Percentiles rank a stretch among this genome's conserved stretches.
Conservation (phyloP, 2,797 vertebrate species). For the Ctenopoma multispine region DNA sequence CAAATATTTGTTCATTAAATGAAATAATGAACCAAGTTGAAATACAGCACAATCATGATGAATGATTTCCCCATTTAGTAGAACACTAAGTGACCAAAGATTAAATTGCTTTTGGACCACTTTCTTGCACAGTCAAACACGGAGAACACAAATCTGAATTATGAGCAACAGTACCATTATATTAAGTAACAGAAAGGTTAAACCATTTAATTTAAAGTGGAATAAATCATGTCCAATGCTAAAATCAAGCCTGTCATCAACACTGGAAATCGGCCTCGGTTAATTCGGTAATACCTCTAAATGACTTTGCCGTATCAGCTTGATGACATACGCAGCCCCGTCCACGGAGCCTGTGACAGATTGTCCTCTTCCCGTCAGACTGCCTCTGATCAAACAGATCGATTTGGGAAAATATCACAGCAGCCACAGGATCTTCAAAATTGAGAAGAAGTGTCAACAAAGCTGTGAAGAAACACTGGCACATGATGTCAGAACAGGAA, state of each 20-base stretch:
- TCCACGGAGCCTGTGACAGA: conserved; percentile 58
- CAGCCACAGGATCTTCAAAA: conserved; percentile 64
- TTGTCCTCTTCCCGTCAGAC: conserved; percentile 58
- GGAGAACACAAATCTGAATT: conserved; percentile 72
- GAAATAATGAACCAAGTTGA: conserved; percentile 69
- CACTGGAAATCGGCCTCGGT: conserved; percentile 53
- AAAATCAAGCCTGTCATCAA: conserved; percentile 60
- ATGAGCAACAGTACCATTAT: conserved; percentile 75
- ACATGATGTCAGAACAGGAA: conserved; percentile 53
- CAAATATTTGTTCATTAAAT: conserved; percentile 78
- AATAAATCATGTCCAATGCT: conserved; percentile 63
- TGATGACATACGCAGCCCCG: conserved; percentile 31
- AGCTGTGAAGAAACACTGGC: conserved; percentile 65
- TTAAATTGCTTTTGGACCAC: conserved; percentile 72
- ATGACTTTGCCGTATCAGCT: conserved; percentile 46
- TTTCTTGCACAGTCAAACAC: conserved; percentile 58
- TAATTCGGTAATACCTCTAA: conserved; percentile 71
- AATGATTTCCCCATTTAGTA: conserved; percentile 69
- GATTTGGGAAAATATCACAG: conserved; percentile 70
- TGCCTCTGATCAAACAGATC: conserved; percentile 79
- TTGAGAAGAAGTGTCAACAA: conserved; percentile 74
- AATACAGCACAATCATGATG: conserved; percentile 62
- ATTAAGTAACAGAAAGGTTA: conserved; percentile 79
- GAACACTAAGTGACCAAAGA: conserved; percentile 73
- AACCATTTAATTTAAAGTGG: conserved; percentile 72